Conservation (phyloP, 1,140 invertebrate species). For the Druon quercuslanigerum region DNA sequence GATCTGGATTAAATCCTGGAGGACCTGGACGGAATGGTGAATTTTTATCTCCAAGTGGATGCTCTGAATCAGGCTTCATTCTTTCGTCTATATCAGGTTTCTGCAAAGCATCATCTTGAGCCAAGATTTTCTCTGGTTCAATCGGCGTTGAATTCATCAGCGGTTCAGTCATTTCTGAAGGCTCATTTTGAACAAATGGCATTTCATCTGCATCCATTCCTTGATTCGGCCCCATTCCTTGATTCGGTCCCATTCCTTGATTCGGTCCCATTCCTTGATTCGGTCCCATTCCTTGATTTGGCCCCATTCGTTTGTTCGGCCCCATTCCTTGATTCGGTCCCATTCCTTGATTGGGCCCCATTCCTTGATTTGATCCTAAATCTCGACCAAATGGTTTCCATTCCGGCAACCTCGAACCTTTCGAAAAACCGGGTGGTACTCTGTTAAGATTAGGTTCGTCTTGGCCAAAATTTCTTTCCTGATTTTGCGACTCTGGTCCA, state of each 20-base stretch:
- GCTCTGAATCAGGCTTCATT: background rate
- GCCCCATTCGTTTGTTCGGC: background rate
- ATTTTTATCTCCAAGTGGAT: background rate
- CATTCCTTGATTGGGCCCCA: background rate
- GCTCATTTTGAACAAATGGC: conserved; percentile 8
- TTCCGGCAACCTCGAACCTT: background rate
- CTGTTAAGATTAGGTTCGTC: background rate
- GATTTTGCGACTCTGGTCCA: background rate
- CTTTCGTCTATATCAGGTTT: conserved; percentile 25
- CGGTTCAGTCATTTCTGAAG: background rate
- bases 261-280: background rate
- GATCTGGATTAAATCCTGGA: background rate
- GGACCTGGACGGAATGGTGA: background rate
- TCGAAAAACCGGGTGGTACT: background rate
- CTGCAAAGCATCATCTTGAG: background rate
- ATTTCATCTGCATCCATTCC: background rate
- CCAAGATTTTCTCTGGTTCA: conserved; percentile 1
- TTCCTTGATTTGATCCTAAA: background rate
- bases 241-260: background rate
- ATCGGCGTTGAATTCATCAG: conserved; percentile 4
- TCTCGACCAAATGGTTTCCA: conserved; percentile 12
- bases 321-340: background rate
- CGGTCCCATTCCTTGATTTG: conserved; percentile 9
- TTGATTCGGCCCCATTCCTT: background rate
- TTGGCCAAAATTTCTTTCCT: background rate